Evolutionary conservation across 2,797 vertebrate species (phyloP).

Genomic region (Buceros bicornis): DNA sequence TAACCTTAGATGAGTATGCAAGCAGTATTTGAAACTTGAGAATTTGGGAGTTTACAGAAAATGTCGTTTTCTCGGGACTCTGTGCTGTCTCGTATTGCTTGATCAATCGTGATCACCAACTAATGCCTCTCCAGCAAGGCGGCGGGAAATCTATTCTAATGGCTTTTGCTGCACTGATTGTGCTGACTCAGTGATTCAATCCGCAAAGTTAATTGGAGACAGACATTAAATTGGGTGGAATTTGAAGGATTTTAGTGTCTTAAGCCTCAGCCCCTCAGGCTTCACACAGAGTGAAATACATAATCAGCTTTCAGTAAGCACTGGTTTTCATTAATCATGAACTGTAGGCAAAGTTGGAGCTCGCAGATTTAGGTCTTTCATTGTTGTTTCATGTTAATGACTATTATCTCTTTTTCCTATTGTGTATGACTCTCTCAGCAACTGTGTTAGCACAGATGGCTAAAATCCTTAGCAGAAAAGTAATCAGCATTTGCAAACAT

Average conservation of each 20-base stretch:
- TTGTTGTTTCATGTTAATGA: constrained; percentile 76
- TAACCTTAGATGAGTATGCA: background rate
- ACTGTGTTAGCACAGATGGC: constrained; percentile 73
- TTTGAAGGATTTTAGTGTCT: constrained; percentile 67
- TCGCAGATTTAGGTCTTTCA: constrained; percentile 74
- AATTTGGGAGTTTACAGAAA: background rate
- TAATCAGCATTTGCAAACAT: constrained; percentile 65
- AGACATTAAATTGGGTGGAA: constrained; percentile 67
- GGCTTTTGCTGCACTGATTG: constrained; percentile 46
- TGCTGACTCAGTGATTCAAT: constrained; percentile 70
- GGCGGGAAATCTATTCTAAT: constrained; percentile 47
- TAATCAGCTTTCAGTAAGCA: constrained; percentile 76
- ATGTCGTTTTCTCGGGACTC: background rate
- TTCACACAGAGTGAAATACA: constrained; percentile 65
- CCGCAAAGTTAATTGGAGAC: constrained; percentile 66
- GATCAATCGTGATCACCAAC: background rate
- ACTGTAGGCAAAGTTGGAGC: constrained; percentile 69
- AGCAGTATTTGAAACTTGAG: background rate
- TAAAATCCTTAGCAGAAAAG: constrained; percentile 68
- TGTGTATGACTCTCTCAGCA: constrained; percentile 60
- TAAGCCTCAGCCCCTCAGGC: constrained; percentile 63
- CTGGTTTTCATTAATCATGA: constrained; percentile 78
- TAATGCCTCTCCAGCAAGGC: background rate
- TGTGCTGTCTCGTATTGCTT: background rate
- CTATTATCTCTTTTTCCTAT: constrained; percentile 64